Percentiles rank a stretch among this genome's conserved stretches.
Conservation (phyloP, 2,797 vertebrate species). For the Pseudocheirus occidentalis region DNA sequence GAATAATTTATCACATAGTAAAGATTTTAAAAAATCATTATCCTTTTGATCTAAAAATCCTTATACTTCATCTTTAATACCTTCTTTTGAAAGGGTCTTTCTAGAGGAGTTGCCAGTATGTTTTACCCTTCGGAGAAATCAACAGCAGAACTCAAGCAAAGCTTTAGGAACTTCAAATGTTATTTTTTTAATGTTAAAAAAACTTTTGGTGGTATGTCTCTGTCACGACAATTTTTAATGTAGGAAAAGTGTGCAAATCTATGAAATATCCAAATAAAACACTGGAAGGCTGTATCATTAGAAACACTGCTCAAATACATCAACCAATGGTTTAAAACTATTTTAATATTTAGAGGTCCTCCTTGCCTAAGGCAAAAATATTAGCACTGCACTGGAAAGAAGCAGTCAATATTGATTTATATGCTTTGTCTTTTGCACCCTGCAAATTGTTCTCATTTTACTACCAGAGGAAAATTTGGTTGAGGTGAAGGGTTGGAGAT, state of each 20-base stretch:
- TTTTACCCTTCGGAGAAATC: constrained; percentile 83
- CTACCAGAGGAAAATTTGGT: neutral
- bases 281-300: constrained; percentile 42
- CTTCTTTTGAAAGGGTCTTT: constrained; percentile 84
- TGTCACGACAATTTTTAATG: constrained; percentile 66
- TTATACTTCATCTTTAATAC: constrained; percentile 89
- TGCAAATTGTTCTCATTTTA: constrained; percentile 56
- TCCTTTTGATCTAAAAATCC: constrained; percentile 89
- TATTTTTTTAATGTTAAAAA: constrained; percentile 72
- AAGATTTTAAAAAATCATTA: constrained; percentile 88
- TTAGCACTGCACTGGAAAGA: constrained; percentile 51
- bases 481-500: neutral
- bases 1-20: constrained; percentile 88
- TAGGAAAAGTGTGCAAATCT: constrained; percentile 67
- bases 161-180: constrained; percentile 77
- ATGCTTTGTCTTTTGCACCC: constrained; percentile 62
- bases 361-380: constrained; percentile 52
- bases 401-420: constrained; percentile 66
- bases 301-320: constrained; percentile 67
- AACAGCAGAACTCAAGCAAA: constrained; percentile 77
- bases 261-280: constrained; percentile 36
- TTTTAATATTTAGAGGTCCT: constrained; percentile 57
- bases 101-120: constrained; percentile 83
- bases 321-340: constrained; percentile 57
- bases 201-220: constrained; percentile 71